Conservation (phyloP, 2,113 vertebrate genomes). For the Varanus salvator region DNA sequence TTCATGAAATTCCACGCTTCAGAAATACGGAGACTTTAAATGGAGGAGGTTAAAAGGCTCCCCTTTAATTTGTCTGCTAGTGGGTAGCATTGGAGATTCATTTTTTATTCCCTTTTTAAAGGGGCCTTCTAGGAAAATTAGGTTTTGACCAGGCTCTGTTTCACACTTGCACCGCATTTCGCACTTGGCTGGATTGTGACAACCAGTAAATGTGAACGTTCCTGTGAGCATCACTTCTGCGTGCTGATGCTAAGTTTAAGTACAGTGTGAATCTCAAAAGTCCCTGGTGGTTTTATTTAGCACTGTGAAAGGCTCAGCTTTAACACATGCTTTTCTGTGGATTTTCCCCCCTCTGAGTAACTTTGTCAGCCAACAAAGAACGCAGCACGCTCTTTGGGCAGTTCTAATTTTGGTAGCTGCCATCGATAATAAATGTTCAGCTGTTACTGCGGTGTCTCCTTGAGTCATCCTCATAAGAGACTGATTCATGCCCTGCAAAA, state of each 20-base stretch:
- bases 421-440: constrained; percentile 46
- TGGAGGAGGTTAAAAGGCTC: too few relatives aligned
- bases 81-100: neutral
- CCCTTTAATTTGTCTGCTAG: too few relatives aligned
- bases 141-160: neutral
- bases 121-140: neutral
- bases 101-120: neutral
- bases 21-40: too few relatives aligned
- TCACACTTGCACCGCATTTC: neutral
- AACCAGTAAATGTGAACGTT: constrained; percentile 11
- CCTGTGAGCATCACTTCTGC: neutral
- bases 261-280: constrained; percentile 17
- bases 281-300: constrained; percentile 5
- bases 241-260: constrained; percentile 42
- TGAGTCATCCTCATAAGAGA: constrained; percentile 9
- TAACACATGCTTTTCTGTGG: constrained; percentile 14
- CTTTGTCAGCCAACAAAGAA: constrained; percentile 30
- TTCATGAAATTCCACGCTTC: too few relatives aligned
- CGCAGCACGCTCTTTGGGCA: constrained; percentile 34
- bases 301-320: neutral
- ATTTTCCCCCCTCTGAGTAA: constrained; percentile 34
- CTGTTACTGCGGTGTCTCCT: constrained; percentile 28
- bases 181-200: neutral
- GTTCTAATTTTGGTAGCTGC: constrained; percentile 30
- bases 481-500: constrained; percentile 19